Conservation (phyloP, 2,113 vertebrate species). For the Heloderma charlesbogerti region DNA sequence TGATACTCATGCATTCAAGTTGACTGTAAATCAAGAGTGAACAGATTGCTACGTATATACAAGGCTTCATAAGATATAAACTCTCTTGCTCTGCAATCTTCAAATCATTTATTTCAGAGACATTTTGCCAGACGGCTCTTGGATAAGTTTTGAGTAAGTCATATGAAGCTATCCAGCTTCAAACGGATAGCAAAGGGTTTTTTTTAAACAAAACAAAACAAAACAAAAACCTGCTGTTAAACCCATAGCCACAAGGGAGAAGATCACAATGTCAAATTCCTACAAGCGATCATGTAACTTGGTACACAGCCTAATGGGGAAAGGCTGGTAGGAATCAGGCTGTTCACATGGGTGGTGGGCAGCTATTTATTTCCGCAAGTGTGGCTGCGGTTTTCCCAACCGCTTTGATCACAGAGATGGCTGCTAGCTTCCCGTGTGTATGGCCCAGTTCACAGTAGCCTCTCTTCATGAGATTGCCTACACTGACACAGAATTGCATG, state of each 20-base stretch:
- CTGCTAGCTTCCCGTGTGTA: background rate
- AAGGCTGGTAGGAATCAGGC: background rate
- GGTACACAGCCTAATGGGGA: background rate
- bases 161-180: background rate
- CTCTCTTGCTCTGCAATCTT: background rate
- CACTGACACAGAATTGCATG: background rate
- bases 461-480: background rate
- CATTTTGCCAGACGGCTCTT: background rate
- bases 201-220: no score
- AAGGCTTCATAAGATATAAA: background rate
- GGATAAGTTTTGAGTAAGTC: background rate
- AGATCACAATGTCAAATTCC: background rate
- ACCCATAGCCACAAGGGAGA: background rate
- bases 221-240: no score
- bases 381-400: background rate
- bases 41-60: background rate
- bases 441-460: background rate
- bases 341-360: background rate
- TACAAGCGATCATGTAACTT: background rate
- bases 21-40: background rate
- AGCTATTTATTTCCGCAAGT: background rate
- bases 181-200: background rate
- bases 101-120: slow-evolving; percentile 43
- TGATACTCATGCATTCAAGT: background rate
- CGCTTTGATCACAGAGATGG: background rate